Percentiles rank a stretch among this genome's conserved stretches.
Conservation (phyloP, 2,113 vertebrate genomes). For the Megalops atlanticus region DNA sequence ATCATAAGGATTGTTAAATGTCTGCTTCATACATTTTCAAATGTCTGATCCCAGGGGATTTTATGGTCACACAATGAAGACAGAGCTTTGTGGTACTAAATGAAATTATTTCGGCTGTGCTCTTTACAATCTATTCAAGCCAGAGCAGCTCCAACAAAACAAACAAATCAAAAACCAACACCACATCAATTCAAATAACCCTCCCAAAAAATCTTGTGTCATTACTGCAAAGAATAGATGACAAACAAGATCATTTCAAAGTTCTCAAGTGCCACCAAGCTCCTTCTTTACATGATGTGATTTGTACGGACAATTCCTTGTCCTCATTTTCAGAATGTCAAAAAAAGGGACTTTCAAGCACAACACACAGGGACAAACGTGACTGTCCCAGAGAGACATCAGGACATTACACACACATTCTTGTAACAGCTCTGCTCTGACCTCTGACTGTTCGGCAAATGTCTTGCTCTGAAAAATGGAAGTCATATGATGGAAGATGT, state of each 20-base stretch:
- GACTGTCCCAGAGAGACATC: too few relatives aligned
- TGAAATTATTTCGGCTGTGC: neutral
- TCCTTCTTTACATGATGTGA: slow-evolving; percentile 35
- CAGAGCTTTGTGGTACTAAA: neutral
- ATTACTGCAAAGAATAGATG: too few relatives aligned
- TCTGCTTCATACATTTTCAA: neutral
- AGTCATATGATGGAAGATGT: too few relatives aligned
- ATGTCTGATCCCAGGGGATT: neutral
- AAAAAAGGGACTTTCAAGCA: neutral
- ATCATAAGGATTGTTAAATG: neutral
- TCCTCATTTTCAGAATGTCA: neutral
- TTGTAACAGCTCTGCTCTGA: neutral
- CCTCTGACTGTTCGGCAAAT: too few relatives aligned
- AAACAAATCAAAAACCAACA: neutral
- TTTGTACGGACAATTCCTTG: slow-evolving; percentile 41
- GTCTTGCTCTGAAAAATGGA: too few relatives aligned
- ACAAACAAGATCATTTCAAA: too few relatives aligned
- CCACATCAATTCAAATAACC: too few relatives aligned
- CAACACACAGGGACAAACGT: neutral
- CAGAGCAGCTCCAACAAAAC: neutral
- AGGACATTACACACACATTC: neutral
- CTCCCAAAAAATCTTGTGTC: too few relatives aligned
- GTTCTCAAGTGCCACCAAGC: neutral
- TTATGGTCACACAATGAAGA: neutral
- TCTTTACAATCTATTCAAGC: neutral